Base-by-base conservation (phyloP, 2,888 invertebrate species). In the Thera obeliscata region DNA sequence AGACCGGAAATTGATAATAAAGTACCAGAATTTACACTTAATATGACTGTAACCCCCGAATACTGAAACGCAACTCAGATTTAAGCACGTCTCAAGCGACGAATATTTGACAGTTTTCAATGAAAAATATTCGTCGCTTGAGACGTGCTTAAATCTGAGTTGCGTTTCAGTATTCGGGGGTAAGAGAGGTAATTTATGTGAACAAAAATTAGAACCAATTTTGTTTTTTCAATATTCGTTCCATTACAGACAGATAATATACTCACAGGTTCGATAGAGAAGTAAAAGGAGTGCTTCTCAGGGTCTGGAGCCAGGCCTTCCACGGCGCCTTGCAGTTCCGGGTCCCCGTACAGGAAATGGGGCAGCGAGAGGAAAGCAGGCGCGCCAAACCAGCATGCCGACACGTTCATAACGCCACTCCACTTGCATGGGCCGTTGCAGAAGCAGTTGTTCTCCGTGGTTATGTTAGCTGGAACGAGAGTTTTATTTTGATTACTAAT, bases 351-450 rank as follows among this genome's bases (percentile, higher is more conserved):
- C 80, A 96, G 94, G 87, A 97, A 98, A 89, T 98, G 98, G 0
- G 98, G 98, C 76, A 97, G 95, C 0, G 98, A 97, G 74, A 97
- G 95, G 83, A 97, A 97, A 0, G 96, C 96, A 0, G 98, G 98
- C 0, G 97, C 96, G 3, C 96, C 97, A 80, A 94, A 96, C 60
- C 97, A 95, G 76, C 97, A 97, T 0, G 96, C 90, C 0, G 97
- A 96, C 9, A 97, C 95, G 87, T 97, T 97, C 86, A 97, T 94
- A 35, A 96, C 94, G 0, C 97, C 97, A 2, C 95, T 94, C 70
- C 97, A 97, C 11, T 94, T 93, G 82, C 97, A 97, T 64, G 95
- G 94, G 0, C 96, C 97, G 64, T 95, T 94, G 82, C 97, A 97
- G 87, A 94, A 97, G 77, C 97, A 97, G 38, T 94, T 85, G 84